Conservation (phyloP, 2,888 invertebrate species). For the Drosophila nigritarsus region DNA sequence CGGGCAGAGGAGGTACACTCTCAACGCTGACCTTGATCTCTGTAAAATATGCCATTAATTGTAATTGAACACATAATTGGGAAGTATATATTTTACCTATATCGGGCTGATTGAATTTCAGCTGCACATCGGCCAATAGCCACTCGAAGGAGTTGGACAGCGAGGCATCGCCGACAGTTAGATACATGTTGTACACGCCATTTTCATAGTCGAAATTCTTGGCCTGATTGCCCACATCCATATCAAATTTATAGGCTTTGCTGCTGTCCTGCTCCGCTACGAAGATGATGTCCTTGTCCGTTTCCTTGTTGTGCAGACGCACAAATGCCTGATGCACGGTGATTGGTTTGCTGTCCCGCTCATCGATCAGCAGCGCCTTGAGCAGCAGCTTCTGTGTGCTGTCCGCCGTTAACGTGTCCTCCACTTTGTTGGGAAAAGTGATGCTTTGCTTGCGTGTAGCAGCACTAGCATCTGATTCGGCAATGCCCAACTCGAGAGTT, state of each 20-base stretch:
- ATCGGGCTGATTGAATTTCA: conserved; percentile 89
- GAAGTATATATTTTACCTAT: conserved; percentile 64
- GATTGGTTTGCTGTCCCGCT: conserved; percentile 88
- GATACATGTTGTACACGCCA: conserved; percentile 92
- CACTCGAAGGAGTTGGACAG: conserved; percentile 96
- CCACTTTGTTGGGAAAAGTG: conserved; percentile 89
- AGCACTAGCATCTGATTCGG: conserved; percentile 95
- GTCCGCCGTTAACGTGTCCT: conserved; percentile 92
- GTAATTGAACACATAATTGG: background rate
- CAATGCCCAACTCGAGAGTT: conserved; percentile 93
- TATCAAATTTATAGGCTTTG: conserved; percentile 94
- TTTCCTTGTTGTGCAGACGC: conserved; percentile 88
- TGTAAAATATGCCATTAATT: conserved; percentile 33
- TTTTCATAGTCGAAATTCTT: conserved; percentile 91
- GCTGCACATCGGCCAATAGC: conserved; percentile 91
- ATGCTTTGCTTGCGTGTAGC: conserved; percentile 92
- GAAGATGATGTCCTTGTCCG: conserved; percentile 94
- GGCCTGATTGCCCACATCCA: conserved; percentile 93
- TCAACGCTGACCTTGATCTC: conserved; percentile 62
- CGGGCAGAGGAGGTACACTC: conserved; percentile 87
- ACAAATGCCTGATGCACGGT: conserved; percentile 95
- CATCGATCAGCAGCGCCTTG: conserved; percentile 92
- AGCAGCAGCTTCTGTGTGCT: conserved; percentile 94
- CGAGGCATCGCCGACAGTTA: conserved; percentile 96
- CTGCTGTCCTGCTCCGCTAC: conserved; percentile 94